Conservation (phyloP, 1,140 invertebrate genomes). For the Popillia japonica region DNA sequence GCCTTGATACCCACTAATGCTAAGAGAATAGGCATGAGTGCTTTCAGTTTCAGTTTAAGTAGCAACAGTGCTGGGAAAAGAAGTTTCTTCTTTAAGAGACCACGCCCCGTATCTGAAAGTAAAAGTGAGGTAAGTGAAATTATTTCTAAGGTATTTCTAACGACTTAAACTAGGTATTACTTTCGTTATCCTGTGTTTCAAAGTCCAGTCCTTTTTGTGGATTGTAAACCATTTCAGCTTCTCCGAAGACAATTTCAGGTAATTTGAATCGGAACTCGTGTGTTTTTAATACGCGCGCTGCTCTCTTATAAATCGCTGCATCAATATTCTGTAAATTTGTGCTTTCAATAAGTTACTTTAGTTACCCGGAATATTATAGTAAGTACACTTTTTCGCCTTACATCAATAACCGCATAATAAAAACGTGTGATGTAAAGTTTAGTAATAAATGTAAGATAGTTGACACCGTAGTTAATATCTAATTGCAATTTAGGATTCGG, state of each 20-base stretch:
- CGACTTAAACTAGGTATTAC: conserved; percentile 53
- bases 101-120: conserved; percentile 59
- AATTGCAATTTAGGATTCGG: too few relatives aligned
- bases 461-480: too few relatives aligned
- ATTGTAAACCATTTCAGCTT: conserved; percentile 72
- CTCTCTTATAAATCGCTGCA: conserved; percentile 76
- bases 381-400: too few relatives aligned
- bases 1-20: conserved; percentile 81
- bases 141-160: conserved; percentile 28
- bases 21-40: conserved; percentile 82
- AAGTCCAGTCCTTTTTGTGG: conserved; percentile 73
- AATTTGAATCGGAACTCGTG: conserved; percentile 76
- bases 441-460: too few relatives aligned
- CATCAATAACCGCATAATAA: too few relatives aligned
- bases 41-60: conserved; percentile 84
- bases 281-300: conserved; percentile 71
- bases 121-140: conserved; percentile 56
- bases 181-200: conserved; percentile 63
- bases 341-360: too few relatives aligned
- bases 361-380: too few relatives aligned
- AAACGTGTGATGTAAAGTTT: too few relatives aligned
- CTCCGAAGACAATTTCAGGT: conserved; percentile 76
- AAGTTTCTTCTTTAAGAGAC: conserved; percentile 80
- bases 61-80: conserved; percentile 79
- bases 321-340: conserved; percentile 69